A percentile compares a stretch with the other conserved stretches of the same genome.
Evolutionary conservation across 2,797 vertebrate genomes (phyloP).

Genomic region (Lagocephalus sceleratus): DNA sequence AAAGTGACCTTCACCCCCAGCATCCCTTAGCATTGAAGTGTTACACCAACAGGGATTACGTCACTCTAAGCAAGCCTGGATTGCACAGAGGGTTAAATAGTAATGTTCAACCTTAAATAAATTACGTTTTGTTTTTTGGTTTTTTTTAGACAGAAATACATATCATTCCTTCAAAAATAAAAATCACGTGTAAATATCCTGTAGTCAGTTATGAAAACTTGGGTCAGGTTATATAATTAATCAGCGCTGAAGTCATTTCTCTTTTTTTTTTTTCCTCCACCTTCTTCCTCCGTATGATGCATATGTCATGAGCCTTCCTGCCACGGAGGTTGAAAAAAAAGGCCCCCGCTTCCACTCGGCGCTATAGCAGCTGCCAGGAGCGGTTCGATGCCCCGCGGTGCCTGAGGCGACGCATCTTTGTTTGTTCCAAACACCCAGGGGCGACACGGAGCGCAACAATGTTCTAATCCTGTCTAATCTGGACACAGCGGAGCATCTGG

Average conservation of each 20-base stretch:
- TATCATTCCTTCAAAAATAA: background rate
- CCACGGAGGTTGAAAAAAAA: slow-evolving; percentile 21
- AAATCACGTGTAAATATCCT: slow-evolving; percentile 32
- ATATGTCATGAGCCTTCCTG: slow-evolving; percentile 37
- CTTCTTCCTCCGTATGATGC: slow-evolving; percentile 13
- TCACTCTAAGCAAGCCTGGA: slow-evolving; percentile 49
- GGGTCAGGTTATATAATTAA: slow-evolving; percentile 41
- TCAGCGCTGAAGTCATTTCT: slow-evolving; percentile 4
- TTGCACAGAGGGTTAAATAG: slow-evolving; percentile 17
- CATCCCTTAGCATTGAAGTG: slow-evolving; percentile 60
- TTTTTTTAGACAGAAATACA: too few relatives aligned
- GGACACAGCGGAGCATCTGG: slow-evolving; percentile 72
- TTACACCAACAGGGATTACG: slow-evolving; percentile 54
- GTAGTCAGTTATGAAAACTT: slow-evolving; percentile 35
- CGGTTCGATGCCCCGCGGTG: slow-evolving; percentile 38
- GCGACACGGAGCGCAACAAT: slow-evolving; percentile 54
- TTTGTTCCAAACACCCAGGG: slow-evolving; percentile 58
- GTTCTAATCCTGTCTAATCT: slow-evolving; percentile 80
- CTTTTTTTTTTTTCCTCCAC: background rate
- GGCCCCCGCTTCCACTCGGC: slow-evolving; percentile 30
- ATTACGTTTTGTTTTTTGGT: too few relatives aligned
- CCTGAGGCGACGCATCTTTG: slow-evolving; percentile 55
- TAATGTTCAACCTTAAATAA: too few relatives aligned
- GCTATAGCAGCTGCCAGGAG: slow-evolving; percentile 50
- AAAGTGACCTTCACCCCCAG: slow-evolving; percentile 5